Evolutionary conservation across 2,797 vertebrate species (phyloP).

Genomic region (Carcharodon carcharias): DNA sequence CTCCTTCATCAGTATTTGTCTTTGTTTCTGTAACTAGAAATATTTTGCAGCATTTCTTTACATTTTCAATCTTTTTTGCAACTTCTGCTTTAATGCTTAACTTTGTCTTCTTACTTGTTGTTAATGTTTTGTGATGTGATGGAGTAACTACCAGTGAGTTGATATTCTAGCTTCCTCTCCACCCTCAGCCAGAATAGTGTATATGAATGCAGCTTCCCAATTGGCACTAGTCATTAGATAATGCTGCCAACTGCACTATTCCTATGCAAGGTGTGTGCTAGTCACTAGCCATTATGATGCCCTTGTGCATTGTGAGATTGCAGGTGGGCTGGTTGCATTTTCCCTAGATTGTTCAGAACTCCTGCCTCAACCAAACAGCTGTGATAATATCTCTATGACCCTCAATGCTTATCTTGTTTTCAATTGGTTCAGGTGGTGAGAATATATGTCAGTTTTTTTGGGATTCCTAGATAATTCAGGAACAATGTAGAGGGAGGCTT

Average conservation of each 20-base stretch:
- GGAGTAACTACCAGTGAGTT: background rate
- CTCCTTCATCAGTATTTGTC: background rate
- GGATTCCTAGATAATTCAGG: background rate
- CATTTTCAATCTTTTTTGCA: background rate
- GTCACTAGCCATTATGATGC: background rate
- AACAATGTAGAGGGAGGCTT: background rate
- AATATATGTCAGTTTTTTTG: background rate
- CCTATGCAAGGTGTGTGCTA: background rate
- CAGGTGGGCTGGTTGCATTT: background rate
- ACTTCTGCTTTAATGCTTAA: background rate
- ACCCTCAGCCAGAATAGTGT: background rate
- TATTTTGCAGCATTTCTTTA: background rate
- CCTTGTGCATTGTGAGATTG: background rate
- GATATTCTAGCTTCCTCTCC: background rate
- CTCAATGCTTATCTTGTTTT: background rate
- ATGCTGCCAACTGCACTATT: background rate
- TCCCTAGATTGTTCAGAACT: background rate
- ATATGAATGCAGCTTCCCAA: background rate
- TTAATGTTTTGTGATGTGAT: constrained; percentile 7
- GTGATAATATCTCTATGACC: background rate
- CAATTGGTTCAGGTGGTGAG: background rate
- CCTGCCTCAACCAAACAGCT: background rate
- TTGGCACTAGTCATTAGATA: background rate
- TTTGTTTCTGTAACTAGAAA: background rate
- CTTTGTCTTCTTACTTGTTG: background rate